Evolutionary conservation across 1,140 invertebrate genomes (phyloP), one percentile per base, ranked within the genome.

Genomic region (Drosophila chauvacae): DNA sequence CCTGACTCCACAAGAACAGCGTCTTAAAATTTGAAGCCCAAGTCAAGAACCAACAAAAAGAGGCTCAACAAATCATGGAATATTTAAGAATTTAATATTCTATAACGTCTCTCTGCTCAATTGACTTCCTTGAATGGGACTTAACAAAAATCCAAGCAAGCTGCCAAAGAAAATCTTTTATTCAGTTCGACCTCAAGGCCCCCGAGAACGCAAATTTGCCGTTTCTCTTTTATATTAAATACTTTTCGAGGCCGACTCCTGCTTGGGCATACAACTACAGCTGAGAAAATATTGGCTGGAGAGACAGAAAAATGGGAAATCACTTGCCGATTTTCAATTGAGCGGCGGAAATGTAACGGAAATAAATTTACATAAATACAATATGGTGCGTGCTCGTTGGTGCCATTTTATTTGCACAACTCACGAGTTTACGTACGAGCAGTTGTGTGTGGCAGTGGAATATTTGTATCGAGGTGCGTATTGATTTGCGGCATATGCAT

Each of bases 311-410:
- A 61, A 77, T 45, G 73, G 75, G 59, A 84, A 88, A 84, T 90
- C 85, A 88, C 80, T 88, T 76, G 74, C 87, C 84, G 85, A 90
- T 88, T 91, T 90, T 83, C 81, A 81, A 92, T 91, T 91, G 90
- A 91, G 79, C 62, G 87, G 76, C 86, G 86, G 86, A 90, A 90
- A 90, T 90, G 86, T 90, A 90, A 90, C 81, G 86, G 86, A 90
- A 90, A 90, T 90, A 90, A 90, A 91, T 90, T 90, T 90, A 87
- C 86, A 90, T 90, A 90, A 90, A 90, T 90, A 91, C 86, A 90
- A 90, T 90, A 90, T 90, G 86, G 82, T 82, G 86, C 87, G 84
- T 88, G 84, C 84, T 81, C 77, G 85, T 90, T 81, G 84, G 65
- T 64, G 85, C 77, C 85, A 88, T 88, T 90, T 88, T 88, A 88